These are phyloP conservation scores for Neolamprologus multifasciatus DNA, from an alignment of 2,797 vertebrate species.

Conservation along the genomic window DNA sequence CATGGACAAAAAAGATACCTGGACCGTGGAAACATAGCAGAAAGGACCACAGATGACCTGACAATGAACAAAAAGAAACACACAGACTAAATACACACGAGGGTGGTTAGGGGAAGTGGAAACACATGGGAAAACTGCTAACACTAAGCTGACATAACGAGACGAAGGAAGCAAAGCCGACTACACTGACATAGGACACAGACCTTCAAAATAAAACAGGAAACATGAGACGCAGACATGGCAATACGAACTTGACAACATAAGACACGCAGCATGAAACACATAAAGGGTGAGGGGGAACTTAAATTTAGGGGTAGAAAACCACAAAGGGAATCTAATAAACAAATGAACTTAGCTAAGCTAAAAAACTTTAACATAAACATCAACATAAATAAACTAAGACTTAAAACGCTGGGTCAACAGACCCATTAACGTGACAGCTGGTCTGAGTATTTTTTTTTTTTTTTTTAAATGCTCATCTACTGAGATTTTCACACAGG, in stretches of 20 bases:
- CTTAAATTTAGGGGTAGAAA: background rate
- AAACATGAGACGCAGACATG: background rate
- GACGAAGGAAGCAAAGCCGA: background rate
- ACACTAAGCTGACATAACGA: background rate
- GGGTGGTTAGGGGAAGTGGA: background rate
- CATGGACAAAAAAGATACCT: background rate
- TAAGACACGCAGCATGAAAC: background rate
- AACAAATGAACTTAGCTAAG: background rate
- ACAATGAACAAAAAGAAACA: background rate
- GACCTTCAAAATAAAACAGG: background rate
- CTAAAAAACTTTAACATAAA: background rate
- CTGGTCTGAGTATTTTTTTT: rapidly evolving
- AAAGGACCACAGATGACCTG: background rate
- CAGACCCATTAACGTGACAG: background rate
- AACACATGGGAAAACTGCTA: background rate
- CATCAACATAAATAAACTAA: background rate
- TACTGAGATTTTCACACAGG: background rate
- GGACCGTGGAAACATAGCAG: rapidly evolving
- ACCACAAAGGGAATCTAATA: background rate
- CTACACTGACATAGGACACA: background rate
- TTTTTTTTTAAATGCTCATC: background rate
- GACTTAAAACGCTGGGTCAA: background rate
- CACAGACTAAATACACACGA: background rate
- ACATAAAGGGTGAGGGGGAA: background rate
- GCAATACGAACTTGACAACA: background rate